Base-by-base conservation (phyloP, 2,113 vertebrate genomes). In the Siniperca knerii region DNA sequence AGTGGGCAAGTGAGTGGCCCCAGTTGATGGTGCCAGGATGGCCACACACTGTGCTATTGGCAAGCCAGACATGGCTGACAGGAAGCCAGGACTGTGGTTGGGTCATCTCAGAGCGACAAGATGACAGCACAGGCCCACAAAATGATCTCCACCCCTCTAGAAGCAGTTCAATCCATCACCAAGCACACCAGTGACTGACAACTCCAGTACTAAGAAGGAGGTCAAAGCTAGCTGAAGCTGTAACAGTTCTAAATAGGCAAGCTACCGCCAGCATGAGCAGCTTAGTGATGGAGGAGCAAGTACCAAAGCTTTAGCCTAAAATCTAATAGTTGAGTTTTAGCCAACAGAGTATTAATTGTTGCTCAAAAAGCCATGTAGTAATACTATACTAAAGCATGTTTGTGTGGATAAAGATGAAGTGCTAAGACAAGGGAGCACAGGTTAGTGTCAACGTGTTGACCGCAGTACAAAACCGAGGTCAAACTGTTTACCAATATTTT, bases 101-200 rank as follows among this genome's bases (percentile, higher is more conserved):
- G 91, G 89, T 89, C 94, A 86, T 88, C 90, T 92, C 83, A 77
- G 74, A 74, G 76, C 25, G 70, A 91, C 92, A 87, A 79, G 85
- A 92, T 75, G 90, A 91, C 86, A 66, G 86, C 74, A 44, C 21
- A 25, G 86, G 72, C 77, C 40, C 77, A 79, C 61, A 89, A 82
- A 75, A 62, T 70, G 52, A 68, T 42, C 76, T 86, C 66, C 73
- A 74, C 37, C 58, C 73, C 11, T 77, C 68, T 42, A 89, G 77
- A 62, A 84, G 85, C 84, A 84, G 87, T 80, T 86, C 83, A 86
- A 75, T 48, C 71, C 75, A 75, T 5, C 16, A 44, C 58, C 87
- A 77, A 83, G 68, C 12, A 21, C 70, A 72, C 73, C 82, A 73
- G 76, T 4, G 70, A 92, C 73, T 80, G 79, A 88, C 82, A 76